Evolutionary conservation across 2,797 vertebrate species (phyloP), one percentile per base, ranked within the genome.

Genomic region (Alcedo atthis): DNA sequence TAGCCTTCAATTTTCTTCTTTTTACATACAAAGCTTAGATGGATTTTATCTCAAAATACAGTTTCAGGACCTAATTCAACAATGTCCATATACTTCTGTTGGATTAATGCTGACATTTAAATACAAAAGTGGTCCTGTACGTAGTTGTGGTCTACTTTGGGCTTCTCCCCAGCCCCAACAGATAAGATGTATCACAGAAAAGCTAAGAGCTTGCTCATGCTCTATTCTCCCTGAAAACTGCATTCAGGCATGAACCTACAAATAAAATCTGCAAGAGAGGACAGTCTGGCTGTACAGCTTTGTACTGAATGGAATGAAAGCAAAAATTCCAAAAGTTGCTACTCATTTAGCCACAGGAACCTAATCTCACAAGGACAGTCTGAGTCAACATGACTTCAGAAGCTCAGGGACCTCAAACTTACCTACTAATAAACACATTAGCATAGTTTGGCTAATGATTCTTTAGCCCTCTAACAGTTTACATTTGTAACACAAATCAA

Each of bases 311-410:
- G 26, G 30, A 78, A 45, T 6, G 9, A 35, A 51, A 69, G 16
- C 15, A 74, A 61, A 53, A 46, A 30, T 18, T 13, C 25, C 33
- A 64, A 6, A 40, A 68, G 15, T 4, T 59, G 40, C 25, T 26
- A 25, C 28, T 45, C 22, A 16, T 69, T 58, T 16, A 57, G 45
- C 6, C 45, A 63, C 32, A 8, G 57, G 57, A 67, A 16, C 6
- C 25, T 20, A 33, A 14, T 15, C 32, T 51, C 48, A 1, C 5
- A 35, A 25, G 25, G 25, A 55, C 0, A 55, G 21, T 0, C 0
- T 24, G 48, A 90, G 10, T 19, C 11, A 86, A 69, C 1, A 1
- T 4, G 30, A 49, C 30, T 58, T 55, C 51, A 76, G 89, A 62
- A 79, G 40, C 46, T 20, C 30, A 15, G 45, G 49, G 35, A 82